A percentile compares a stretch with the other conserved stretches of the same genome.
phyloP scores from a whole-genome alignment of 2,113 vertebrate genomes.

The Charadrius vociferus region DNA sequence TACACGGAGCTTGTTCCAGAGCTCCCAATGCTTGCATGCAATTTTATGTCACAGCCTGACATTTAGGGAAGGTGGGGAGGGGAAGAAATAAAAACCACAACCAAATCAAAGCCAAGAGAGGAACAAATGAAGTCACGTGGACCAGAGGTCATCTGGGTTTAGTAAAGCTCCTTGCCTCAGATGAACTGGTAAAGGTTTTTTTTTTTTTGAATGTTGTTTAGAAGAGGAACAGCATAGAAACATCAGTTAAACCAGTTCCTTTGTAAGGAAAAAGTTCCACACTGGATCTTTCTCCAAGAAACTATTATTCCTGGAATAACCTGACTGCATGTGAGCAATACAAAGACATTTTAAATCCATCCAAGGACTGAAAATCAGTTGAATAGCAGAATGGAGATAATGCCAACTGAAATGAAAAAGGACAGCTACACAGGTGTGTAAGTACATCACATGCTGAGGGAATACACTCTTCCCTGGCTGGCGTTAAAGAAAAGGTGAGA shows the following conservation, averaged over 20 bases:
- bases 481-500: not conserved
- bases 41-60: conserved; percentile 65
- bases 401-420: not conserved
- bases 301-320: not conserved
- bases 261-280: not conserved
- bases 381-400: not conserved
- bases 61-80: conserved; percentile 63
- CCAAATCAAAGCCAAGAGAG: conserved; percentile 69
- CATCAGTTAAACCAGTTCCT: not conserved
- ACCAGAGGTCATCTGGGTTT: conserved; percentile 66
- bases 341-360: not conserved
- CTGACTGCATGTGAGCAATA: not conserved
- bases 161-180: conserved; percentile 62
- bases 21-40: conserved; percentile 68
- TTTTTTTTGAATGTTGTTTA: not conserved
- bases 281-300: not conserved
- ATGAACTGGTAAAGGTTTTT: not conserved
- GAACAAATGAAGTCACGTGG: conserved; percentile 77
- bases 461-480: not conserved
- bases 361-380: not conserved
- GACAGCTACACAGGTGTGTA: not conserved
- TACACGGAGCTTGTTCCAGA: conserved; percentile 70
- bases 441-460: not conserved
- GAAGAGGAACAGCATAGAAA: conserved; percentile 48
- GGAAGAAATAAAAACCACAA: conserved; percentile 61